Evolutionary conservation across 2,797 vertebrate species (phyloP), one percentile per base, ranked within the genome.

Genomic region (Adrianichthys oophorus): DNA sequence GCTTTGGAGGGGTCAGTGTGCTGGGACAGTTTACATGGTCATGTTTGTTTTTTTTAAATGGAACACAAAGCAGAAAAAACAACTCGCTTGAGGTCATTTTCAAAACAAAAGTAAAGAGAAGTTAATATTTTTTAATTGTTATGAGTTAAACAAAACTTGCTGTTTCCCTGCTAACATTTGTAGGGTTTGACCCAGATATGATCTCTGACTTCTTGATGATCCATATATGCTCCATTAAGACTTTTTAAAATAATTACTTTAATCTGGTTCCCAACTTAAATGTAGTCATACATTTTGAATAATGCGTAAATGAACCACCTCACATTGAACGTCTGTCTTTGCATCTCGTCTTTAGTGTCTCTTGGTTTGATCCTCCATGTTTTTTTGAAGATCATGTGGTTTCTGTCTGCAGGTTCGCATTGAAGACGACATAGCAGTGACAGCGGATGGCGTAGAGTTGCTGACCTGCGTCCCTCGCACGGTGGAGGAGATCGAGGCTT

Each of bases 391-490:
- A 0, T n/a, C n/a, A n/a, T 51, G 17, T 65, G 14, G 0, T 41
- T 17, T 0, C 37, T 64, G 37, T 49, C 18, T 45, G 4, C 84
- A 98, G 97, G 97, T 98, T 59, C 95, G 97, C 4, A 97, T 99
- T 1, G 97, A 99, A 79, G 96, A 98, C 0, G 92, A 98, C 68
- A 92, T 98, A 0, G 95, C 78, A 0, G 96, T 99, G 80, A 97
- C 95, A 0, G 85, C 90, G 4, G 60, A 32, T 0, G 95, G 97
- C 0, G 71, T 94, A 26, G 96, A 99, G 87, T 90, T 99, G 84
- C 92, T 99, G 70, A 99, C 97, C 15, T 98, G 96, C 0, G 96
- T 99, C 46, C 97, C 97, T 1, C 94, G 96, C 24, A 96, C 95
- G 0, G 94, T 97, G 68, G 93, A 95, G 37, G 96, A 99, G 56